A percentile compares a stretch with the other conserved stretches of the same genome.
These are phyloP conservation scores for Arvicanthis niloticus DNA, from an alignment of 2,113 vertebrate species.

Conservation along the genomic window DNA sequence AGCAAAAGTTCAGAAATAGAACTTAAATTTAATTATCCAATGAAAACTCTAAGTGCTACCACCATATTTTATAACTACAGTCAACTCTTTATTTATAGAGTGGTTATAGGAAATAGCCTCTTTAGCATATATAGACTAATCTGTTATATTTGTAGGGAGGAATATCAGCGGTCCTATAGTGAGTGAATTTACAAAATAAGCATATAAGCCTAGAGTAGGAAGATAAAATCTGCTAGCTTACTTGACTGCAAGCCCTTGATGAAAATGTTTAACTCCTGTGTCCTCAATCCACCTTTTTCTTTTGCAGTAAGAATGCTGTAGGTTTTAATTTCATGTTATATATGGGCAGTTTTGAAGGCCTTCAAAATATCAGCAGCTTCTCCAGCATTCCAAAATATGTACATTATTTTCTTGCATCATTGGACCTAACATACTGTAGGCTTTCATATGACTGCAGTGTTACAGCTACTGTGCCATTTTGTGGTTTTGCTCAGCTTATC, in stretches of 20 bases:
- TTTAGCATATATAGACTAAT: constrained; percentile 39
- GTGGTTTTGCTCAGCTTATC: neutral
- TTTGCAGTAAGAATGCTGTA: neutral
- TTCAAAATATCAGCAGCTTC: neutral
- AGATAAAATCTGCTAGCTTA: neutral
- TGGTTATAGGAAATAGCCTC: constrained; percentile 6
- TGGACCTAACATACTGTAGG: neutral
- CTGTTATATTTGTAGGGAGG: constrained; percentile 6
- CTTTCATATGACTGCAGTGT: neutral
- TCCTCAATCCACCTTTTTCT: neutral
- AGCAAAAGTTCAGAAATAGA: constrained; percentile 70
- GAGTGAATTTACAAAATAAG: neutral
- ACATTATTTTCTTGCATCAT: neutral
- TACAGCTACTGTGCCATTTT: neutral
- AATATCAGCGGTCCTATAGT: neutral
- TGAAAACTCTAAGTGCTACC: constrained; percentile 62
- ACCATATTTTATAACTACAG: constrained; percentile 52
- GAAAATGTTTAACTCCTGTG: neutral
- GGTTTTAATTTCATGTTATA: neutral
- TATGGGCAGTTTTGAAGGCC: neutral
- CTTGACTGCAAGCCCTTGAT: neutral
- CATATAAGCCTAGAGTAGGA: neutral
- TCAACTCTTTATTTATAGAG: constrained; percentile 61
- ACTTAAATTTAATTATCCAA: constrained; percentile 74
- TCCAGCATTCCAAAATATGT: neutral